Conservation (phyloP, 2,888 invertebrate genomes). For the Aspidiotus destructor region DNA sequence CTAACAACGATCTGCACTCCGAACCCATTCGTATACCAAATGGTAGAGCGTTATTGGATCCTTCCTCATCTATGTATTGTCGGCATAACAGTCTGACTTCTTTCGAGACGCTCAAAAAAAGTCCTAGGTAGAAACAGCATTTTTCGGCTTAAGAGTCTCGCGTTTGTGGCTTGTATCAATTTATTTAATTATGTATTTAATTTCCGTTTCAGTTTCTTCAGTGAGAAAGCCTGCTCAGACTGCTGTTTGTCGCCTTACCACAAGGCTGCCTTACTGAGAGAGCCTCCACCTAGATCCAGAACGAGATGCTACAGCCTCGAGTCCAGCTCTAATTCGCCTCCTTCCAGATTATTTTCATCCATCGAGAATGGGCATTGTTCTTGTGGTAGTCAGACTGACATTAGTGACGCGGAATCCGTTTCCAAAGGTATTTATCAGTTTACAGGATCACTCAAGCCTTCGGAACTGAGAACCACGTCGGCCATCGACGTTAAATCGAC, state of each 20-base stretch:
- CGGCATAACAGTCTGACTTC: conserved; percentile 35
- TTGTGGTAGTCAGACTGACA: conserved; percentile 63
- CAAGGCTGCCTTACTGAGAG: conserved; percentile 8
- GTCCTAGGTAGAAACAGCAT: background rate
- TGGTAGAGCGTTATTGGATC: background rate
- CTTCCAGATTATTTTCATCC: conserved; percentile 46
- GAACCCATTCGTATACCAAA: conserved; percentile 21
- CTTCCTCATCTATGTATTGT: conserved; percentile 28
- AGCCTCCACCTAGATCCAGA: conserved; percentile 37
- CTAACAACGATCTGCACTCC: conserved; percentile 19
- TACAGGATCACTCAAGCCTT: background rate
- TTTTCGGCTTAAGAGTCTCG: background rate
- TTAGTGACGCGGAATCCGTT: conserved; percentile 35
- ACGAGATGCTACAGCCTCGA: conserved; percentile 60
- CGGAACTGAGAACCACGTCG: no score
- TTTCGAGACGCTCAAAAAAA: conserved; percentile 21
- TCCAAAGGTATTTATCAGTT: conserved; percentile 12
- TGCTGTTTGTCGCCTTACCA: conserved; percentile 22
- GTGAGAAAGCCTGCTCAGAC: conserved; percentile 23
- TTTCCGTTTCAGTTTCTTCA: conserved; percentile 6
- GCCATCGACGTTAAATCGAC: no score
- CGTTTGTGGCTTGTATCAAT: background rate
- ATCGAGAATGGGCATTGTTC: conserved; percentile 56
- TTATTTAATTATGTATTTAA: background rate
- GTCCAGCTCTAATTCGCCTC: conserved; percentile 47